phyloP scores from a whole-genome alignment of 92 coral and sea anemone species.

The Desmophyllum pertusum region DNA sequence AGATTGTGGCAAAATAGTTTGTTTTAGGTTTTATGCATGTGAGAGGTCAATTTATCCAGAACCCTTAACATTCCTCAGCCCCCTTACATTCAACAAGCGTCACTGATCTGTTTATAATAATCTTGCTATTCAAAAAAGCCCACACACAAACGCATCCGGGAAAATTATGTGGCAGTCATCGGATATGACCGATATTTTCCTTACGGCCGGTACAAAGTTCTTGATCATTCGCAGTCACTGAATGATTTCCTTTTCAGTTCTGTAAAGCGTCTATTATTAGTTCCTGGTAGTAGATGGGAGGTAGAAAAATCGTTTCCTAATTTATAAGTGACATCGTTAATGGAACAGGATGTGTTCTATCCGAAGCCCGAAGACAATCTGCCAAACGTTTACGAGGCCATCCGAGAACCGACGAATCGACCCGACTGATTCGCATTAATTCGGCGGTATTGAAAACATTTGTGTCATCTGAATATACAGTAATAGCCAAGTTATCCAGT shows the following conservation, averaged over 20 bases:
- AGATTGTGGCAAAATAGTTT: neutral
- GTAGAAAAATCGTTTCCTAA: neutral
- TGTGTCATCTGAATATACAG: too few species aligned
- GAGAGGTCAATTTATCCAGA: neutral
- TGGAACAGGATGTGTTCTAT: neutral
- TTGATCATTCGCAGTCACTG: neutral
- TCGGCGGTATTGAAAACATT: neutral
- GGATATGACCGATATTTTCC: slow-evolving; percentile 10
- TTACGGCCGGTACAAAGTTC: neutral
- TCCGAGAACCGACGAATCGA: neutral
- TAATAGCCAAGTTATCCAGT: too few species aligned
- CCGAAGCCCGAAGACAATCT: neutral
- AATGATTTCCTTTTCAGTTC: neutral
- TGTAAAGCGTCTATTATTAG: neutral
- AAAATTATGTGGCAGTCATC: neutral
- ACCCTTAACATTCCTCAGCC: neutral
- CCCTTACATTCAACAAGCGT: too few species aligned
- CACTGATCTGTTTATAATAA: too few species aligned
- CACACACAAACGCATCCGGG: neutral
- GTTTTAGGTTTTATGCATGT: neutral
- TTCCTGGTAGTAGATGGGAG: neutral
- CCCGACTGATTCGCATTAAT: neutral
- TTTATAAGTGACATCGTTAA: neutral
- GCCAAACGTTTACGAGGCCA: neutral
- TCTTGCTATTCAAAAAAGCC: too few species aligned